phyloP scores from a whole-genome alignment of 2,888 invertebrate genomes.

The Gortyna flavago region DNA sequence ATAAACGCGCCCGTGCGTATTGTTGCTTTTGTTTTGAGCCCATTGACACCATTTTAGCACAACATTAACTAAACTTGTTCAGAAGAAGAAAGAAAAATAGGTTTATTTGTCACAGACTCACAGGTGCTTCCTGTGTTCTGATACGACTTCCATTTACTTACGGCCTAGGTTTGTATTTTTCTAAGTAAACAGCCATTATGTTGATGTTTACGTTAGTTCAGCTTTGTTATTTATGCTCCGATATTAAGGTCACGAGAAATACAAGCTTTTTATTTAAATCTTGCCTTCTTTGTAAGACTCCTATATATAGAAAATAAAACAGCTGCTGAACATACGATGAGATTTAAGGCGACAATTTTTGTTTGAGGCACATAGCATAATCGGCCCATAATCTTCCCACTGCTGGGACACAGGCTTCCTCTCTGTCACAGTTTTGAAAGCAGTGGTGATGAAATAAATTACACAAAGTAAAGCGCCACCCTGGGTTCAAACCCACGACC shows the following conservation, averaged over 20 bases:
- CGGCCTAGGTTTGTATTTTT: neutral
- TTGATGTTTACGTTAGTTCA: constrained; percentile 10
- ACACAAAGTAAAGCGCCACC: no score
- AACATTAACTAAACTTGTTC: neutral
- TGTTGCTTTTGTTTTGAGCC: neutral
- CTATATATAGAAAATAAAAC: neutral
- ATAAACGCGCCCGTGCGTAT: neutral
- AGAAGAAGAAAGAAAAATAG: neutral
- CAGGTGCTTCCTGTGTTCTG: neutral
- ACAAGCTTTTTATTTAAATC: constrained; percentile 3
- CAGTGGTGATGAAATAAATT: no score
- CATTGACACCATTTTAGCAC: neutral
- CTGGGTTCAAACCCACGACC: no score
- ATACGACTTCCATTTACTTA: constrained; percentile 5
- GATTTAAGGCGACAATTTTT: neutral
- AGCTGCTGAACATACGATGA: neutral
- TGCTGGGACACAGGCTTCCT: no score
- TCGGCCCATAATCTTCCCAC: no score
- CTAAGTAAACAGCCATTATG: constrained; percentile 2
- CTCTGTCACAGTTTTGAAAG: no score
- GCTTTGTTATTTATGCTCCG: constrained; percentile 13
- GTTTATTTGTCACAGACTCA: neutral
- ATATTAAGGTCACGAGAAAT: constrained; percentile 7
- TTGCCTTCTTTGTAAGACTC: no score
- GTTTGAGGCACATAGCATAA: no score